phyloP scores from a whole-genome alignment of 2,113 vertebrate species.

The Sciurus niger region DNA sequence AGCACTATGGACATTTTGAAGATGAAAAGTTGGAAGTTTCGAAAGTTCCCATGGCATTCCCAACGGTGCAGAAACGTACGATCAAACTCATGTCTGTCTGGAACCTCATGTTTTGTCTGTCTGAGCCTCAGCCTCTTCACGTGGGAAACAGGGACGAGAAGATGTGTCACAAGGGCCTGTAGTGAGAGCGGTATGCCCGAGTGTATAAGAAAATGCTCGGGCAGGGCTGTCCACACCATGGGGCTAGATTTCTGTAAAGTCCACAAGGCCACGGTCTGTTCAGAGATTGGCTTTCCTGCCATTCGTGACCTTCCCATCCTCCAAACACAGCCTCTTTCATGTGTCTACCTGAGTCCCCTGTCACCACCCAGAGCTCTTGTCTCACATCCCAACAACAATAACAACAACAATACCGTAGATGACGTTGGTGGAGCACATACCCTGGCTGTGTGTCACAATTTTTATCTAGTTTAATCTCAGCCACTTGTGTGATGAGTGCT shows the following conservation, averaged over 20 bases:
- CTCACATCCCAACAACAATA: neutral
- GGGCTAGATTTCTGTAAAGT: neutral
- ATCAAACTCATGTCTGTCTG: neutral
- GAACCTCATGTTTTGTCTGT: neutral
- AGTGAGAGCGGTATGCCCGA: rapidly evolving
- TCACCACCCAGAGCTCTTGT: too few relatives aligned
- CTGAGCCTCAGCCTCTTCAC: neutral
- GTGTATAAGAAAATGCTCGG: neutral
- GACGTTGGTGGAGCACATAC: neutral
- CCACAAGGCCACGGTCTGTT: neutral
- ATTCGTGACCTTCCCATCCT: neutral
- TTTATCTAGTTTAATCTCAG: neutral
- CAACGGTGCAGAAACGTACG: neutral
- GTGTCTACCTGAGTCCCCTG: neutral
- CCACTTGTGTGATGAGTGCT: neutral
- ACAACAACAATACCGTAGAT: neutral
- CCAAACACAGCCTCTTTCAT: neutral
- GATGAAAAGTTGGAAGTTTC: neutral
- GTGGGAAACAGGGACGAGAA: neutral
- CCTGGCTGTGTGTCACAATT: neutral
- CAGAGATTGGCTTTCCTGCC: neutral
- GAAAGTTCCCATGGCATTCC: neutral
- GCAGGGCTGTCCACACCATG: neutral
- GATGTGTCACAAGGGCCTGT: neutral
- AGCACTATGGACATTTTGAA: neutral